Percentiles rank a stretch among this genome's conserved stretches.
Conservation (phyloP, 2,797 vertebrate species). For the Adelosebastes latens region DNA sequence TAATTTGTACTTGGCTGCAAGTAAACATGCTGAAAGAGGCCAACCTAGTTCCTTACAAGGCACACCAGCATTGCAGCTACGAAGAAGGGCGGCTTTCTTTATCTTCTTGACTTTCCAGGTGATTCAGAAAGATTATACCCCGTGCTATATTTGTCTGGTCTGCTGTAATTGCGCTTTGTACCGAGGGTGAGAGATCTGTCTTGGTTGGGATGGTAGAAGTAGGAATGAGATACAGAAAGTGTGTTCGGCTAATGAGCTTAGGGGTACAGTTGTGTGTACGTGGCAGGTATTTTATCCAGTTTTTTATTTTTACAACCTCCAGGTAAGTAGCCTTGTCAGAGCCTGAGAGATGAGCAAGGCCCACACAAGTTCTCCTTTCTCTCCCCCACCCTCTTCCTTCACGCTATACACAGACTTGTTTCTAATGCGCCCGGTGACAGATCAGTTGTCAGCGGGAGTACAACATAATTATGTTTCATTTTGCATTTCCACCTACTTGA, state of each 20-base stretch:
- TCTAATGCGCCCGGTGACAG: conserved; percentile 67
- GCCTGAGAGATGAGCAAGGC: conserved; percentile 70
- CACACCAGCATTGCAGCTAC: conserved; percentile 10
- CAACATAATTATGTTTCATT: conserved; percentile 79
- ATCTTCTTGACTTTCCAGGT: conserved; percentile 66
- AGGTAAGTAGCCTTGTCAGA: conserved; percentile 73
- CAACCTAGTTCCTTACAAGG: conserved; percentile 62
- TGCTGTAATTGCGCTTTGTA: conserved; percentile 59
- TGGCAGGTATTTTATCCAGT: conserved; percentile 46
- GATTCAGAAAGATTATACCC: conserved; percentile 68
- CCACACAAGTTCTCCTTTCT: conserved; percentile 59
- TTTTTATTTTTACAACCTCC: conserved; percentile 59
- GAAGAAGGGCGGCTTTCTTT: conserved; percentile 28
- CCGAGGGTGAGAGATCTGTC: conserved; percentile 52
- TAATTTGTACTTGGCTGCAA: conserved; percentile 80
- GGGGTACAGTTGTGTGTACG: conserved; percentile 40
- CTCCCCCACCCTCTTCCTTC: conserved; percentile 24
- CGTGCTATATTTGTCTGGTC: conserved; percentile 60
- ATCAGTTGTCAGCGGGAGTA: conserved; percentile 72
- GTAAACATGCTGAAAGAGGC: conserved; percentile 66
- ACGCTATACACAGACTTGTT: conserved; percentile 33
- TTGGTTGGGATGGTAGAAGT: conserved; percentile 34
- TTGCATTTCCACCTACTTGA: conserved; percentile 68
- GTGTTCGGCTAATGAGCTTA: conserved; percentile 73
- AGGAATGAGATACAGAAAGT: conserved; percentile 46